A percentile compares a stretch with the other conserved stretches of the same genome.
These are phyloP conservation scores for Nibea coibor DNA, from an alignment of 2,113 vertebrate species.

Conservation along the genomic window DNA sequence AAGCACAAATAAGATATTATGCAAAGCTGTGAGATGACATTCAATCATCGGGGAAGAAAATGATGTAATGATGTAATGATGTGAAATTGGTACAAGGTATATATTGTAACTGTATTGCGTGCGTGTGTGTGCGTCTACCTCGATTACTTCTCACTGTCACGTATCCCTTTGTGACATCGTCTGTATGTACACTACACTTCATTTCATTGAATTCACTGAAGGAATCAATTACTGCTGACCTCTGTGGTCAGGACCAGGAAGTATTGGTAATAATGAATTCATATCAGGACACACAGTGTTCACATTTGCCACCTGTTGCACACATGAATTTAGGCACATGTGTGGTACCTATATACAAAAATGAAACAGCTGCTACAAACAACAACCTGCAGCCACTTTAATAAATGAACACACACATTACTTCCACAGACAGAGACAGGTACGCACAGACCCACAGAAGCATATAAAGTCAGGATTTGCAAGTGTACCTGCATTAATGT, in stretches of 20 bases:
- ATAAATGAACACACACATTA: neutral
- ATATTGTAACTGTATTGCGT: conserved; percentile 3
- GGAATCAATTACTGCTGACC: conserved; percentile 43
- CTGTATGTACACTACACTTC: neutral
- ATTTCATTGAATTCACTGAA: conserved; percentile 11
- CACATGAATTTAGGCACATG: neutral
- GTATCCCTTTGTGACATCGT: conserved; percentile 1
- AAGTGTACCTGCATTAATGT: neutral
- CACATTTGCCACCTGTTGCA: conserved; percentile 9
- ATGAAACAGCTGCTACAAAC: neutral
- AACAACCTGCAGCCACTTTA: neutral
- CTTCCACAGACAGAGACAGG: neutral
- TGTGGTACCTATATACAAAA: neutral
- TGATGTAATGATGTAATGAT: conserved; percentile 2
- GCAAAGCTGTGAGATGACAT: neutral
- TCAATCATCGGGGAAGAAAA: neutral
- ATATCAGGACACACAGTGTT: neutral
- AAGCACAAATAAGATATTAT: neutral
- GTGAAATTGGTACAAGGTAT: conserved; percentile 8
- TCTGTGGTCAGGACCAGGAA: neutral
- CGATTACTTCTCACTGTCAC: neutral
- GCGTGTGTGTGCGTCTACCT: neutral
- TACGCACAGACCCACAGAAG: neutral
- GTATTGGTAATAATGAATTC: conserved; percentile 18
- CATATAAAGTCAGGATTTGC: neutral